Evolutionary conservation across 2,113 vertebrate species (phyloP).

Genomic region (Tretioscincus oriximinensis): DNA sequence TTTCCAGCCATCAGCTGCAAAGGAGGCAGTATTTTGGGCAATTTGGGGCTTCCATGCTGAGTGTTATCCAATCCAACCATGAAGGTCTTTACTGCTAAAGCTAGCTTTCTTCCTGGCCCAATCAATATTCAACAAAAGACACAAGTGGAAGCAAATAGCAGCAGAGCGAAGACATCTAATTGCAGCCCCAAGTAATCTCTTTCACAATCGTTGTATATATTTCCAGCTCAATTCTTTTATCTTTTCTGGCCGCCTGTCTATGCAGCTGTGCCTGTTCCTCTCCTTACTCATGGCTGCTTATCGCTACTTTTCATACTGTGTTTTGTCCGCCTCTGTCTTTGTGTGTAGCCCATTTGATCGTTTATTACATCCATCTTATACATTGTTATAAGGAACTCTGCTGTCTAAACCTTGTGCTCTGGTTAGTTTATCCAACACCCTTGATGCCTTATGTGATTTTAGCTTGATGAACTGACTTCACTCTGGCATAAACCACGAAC

Average conservation of each 20-base stretch:
- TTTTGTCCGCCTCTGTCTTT: conserved; percentile 62
- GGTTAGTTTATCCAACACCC: conserved; percentile 52
- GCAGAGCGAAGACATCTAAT: conserved; percentile 44
- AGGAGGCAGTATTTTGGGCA: not conserved
- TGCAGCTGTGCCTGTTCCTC: conserved; percentile 73
- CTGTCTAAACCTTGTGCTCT: conserved; percentile 44
- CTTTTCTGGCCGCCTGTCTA: conserved; percentile 64
- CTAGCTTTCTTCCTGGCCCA: conserved; percentile 36
- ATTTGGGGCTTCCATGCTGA: not conserved
- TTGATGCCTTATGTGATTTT: conserved; percentile 64
- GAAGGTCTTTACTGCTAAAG: conserved; percentile 32
- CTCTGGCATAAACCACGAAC: conserved; percentile 58
- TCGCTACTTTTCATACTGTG: conserved; percentile 69
- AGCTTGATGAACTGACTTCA: conserved; percentile 65
- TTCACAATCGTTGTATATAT: conserved; percentile 52
- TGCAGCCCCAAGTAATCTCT: conserved; percentile 56
- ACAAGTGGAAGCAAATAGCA: conserved; percentile 49
- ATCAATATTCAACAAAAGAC: conserved; percentile 31
- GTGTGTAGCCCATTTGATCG: conserved; percentile 27
- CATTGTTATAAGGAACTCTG: conserved; percentile 49
- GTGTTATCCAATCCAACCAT: not conserved
- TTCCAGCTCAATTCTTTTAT: conserved; percentile 63
- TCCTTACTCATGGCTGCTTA: conserved; percentile 68
- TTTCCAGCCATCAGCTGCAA: not conserved
- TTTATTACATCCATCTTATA: conserved; percentile 36